phyloP scores from a whole-genome alignment of 1,140 invertebrate genomes.

The Tetramorium alpestre region DNA sequence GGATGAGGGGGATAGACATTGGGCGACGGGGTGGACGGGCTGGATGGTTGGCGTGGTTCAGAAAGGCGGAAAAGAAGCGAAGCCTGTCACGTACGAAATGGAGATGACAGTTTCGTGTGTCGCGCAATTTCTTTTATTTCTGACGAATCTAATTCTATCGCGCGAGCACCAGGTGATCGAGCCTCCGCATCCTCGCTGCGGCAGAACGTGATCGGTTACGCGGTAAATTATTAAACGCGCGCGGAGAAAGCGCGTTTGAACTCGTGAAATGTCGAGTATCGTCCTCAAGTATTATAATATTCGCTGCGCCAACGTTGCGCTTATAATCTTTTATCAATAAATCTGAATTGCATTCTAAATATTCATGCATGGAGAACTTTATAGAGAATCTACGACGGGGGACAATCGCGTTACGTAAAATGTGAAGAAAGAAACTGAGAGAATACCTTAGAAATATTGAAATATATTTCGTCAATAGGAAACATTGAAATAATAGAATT shows the following conservation, averaged over 20 bases:
- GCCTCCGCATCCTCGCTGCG: slow-evolving; percentile 30
- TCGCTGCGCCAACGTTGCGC: not conserved
- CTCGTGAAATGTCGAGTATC: not conserved
- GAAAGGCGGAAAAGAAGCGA: slow-evolving; percentile 54
- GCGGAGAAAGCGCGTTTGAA: not conserved
- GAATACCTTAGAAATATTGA: not conserved
- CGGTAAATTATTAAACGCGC: slow-evolving; percentile 48
- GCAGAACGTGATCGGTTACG: slow-evolving; percentile 56
- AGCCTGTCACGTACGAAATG: slow-evolving; percentile 76
- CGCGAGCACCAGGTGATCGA: slow-evolving; percentile 37
- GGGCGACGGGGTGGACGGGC: not conserved
- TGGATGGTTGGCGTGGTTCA: slow-evolving; percentile 13
- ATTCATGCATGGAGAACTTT: not conserved
- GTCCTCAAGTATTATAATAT: not conserved
- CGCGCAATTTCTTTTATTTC: slow-evolving; percentile 71
- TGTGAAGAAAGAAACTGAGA: not conserved
- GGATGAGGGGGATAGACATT: slow-evolving; percentile 33
- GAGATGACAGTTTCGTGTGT: slow-evolving; percentile 78
- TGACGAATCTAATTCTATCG: slow-evolving; percentile 59
- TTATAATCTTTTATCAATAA: slow-evolving; percentile 27
- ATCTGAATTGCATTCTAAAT: slow-evolving; percentile 6
- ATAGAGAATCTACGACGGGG: not conserved
- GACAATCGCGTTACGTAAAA: not conserved
- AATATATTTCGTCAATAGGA: not conserved
- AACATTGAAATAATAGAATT: not conserved